These are phyloP conservation scores for Gorsachius goisagi DNA, from an alignment of 2,113 vertebrate species.

Conservation along the genomic window DNA sequence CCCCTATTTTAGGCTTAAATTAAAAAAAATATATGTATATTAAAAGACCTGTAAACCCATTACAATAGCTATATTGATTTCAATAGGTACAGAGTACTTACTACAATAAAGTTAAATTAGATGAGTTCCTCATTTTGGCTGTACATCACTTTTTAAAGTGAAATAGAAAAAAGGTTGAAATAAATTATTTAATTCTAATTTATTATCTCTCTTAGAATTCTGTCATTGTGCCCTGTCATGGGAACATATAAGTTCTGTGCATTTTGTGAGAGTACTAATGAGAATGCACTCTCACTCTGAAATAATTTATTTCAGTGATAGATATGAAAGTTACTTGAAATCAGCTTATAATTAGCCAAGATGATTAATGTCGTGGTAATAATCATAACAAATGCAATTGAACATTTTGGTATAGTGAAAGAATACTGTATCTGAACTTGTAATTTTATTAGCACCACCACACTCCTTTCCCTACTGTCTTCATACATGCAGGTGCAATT, in stretches of 20 bases:
- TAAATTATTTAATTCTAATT: slow-evolving; percentile 1
- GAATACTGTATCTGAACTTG: neutral
- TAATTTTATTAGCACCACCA: neutral
- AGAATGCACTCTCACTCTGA: neutral
- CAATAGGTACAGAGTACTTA: neutral
- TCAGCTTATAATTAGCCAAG: neutral
- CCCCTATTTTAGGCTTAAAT: neutral
- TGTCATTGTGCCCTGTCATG: neutral
- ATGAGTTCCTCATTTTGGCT: neutral
- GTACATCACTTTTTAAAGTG: neutral
- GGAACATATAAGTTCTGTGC: neutral
- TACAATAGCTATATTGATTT: neutral
- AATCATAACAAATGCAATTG: neutral
- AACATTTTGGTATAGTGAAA: neutral
- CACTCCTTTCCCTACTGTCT: neutral
- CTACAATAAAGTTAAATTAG: neutral
- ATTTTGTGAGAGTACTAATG: neutral
- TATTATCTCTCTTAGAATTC: neutral
- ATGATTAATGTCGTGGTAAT: neutral
- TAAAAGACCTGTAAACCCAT: neutral
- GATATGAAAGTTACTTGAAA: neutral
- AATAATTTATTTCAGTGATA: neutral
- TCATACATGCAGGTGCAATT: neutral
- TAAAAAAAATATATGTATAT: neutral
- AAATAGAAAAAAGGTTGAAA: neutral